Percentiles rank a stretch among this genome's conserved stretches.
Evolutionary conservation across 2,888 invertebrate species (phyloP).

Genomic region (Epinotia demarniana): DNA sequence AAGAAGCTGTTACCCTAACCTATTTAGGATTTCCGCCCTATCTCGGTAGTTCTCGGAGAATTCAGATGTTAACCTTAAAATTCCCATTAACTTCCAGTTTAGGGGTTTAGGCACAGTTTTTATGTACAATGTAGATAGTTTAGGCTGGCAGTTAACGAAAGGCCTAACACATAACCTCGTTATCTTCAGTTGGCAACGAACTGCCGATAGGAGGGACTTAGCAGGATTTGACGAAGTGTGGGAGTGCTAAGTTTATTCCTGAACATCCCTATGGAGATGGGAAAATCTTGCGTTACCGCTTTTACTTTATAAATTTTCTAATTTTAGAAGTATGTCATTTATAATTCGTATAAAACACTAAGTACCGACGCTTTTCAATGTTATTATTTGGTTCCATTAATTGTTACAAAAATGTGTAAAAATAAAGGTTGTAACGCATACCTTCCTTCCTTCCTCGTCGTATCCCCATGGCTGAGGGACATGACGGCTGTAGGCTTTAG

Average conservation of each 20-base stretch:
- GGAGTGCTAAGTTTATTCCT: conserved; percentile 38
- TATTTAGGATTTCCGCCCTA: neutral
- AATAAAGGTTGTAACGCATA: no score
- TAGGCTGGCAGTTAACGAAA: conserved; percentile 18
- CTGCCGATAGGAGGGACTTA: conserved; percentile 71
- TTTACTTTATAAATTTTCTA: neutral
- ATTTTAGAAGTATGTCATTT: no score
- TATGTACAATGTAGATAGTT: neutral
- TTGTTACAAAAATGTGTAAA: no score
- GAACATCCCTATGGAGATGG: neutral
- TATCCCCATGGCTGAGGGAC: no score
- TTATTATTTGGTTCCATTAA: no score
- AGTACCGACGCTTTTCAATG: no score
- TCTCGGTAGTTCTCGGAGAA: neutral
- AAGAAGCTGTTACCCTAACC: neutral
- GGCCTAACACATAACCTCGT: conserved; percentile 61
- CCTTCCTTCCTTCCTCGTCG: no score
- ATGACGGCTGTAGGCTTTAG: no score
- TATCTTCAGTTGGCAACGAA: conserved; percentile 69
- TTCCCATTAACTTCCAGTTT: neutral
- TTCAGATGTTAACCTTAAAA: neutral
- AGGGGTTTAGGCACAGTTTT: neutral
- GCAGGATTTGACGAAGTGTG: conserved; percentile 45
- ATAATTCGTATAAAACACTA: no score
- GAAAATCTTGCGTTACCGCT: neutral